phyloP scores from a whole-genome alignment of 1,140 invertebrate species.

The Popillia japonica region DNA sequence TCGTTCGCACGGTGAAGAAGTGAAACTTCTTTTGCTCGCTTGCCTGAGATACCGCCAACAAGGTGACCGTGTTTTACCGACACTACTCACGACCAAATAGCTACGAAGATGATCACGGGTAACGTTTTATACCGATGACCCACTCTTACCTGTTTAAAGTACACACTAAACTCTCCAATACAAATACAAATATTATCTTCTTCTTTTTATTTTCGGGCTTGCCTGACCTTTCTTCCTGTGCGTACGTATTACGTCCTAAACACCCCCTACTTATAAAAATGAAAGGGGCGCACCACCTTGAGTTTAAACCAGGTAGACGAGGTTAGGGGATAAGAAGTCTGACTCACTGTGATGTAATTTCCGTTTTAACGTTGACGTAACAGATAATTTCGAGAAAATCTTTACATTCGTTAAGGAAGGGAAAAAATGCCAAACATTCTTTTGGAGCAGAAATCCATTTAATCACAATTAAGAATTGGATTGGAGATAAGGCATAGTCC shows the following conservation, averaged over 20 bases:
- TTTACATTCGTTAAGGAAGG: too few relatives aligned
- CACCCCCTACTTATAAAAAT: background rate
- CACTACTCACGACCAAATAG: conserved; percentile 39
- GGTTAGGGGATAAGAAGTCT: background rate
- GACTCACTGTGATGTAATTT: background rate
- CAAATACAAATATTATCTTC: background rate
- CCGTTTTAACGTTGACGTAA: background rate
- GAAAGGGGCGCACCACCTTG: background rate
- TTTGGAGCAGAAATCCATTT: too few relatives aligned
- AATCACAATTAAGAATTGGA: too few relatives aligned
- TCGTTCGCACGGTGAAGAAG: conserved; percentile 39
- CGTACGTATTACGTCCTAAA: background rate
- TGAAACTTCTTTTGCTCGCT: conserved; percentile 29
- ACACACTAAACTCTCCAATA: conserved; percentile 28
- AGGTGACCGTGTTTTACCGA: conserved; percentile 44
- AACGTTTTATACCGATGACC: conserved; percentile 43
- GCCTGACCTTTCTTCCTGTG: background rate
- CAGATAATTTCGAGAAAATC: background rate
- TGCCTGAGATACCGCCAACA: background rate
- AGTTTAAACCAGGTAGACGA: background rate
- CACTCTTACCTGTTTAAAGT: conserved; percentile 34
- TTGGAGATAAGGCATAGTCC: too few relatives aligned
- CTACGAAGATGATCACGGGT: conserved; percentile 34
- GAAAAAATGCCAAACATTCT: too few relatives aligned
- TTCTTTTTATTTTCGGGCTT: background rate